Percentiles rank a stretch among this genome's conserved stretches.
phyloP scores from a whole-genome alignment of 2,888 invertebrate genomes.

The Pherbina coryleti region DNA sequence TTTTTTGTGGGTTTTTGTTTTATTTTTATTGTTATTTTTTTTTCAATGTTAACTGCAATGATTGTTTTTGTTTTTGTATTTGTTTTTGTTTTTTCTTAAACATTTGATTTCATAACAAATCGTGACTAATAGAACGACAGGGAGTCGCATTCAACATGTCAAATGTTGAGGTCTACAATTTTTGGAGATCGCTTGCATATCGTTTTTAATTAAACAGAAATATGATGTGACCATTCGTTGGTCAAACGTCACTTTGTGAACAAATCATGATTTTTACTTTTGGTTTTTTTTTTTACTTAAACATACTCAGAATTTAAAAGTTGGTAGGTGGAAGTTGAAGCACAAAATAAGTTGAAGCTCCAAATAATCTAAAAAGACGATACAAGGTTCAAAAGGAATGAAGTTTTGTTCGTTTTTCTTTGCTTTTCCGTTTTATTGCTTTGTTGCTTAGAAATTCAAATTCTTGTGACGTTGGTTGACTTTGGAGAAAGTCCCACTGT shows the following conservation, averaged over 20 bases:
- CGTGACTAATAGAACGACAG: slow-evolving; percentile 68
- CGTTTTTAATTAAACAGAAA: slow-evolving; percentile 37
- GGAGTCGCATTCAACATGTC: slow-evolving; percentile 49
- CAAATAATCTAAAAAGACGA: too few relatives aligned
- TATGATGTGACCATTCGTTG: slow-evolving; percentile 38
- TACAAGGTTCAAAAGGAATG: too few relatives aligned
- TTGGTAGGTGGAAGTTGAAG: too few relatives aligned
- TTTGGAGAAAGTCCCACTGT: slow-evolving; percentile 43
- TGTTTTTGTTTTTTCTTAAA: background rate
- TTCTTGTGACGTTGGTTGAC: background rate
- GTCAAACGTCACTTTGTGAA: slow-evolving; percentile 21
- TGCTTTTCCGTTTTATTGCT: background rate
- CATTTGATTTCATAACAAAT: slow-evolving; percentile 52
- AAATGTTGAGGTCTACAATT: background rate
- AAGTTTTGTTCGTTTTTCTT: background rate
- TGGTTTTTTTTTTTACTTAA: too few relatives aligned
- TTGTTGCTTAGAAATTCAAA: background rate
- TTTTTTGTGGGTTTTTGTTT: too few relatives aligned
- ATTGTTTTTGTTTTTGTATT: background rate
- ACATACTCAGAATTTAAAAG: too few relatives aligned
- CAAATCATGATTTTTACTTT: background rate
- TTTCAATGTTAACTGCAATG: background rate
- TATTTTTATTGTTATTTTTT: too few relatives aligned
- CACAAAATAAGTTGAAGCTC: too few relatives aligned
- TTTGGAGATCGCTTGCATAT: slow-evolving; percentile 28